Percentiles rank a stretch among this genome's conserved stretches.
Conservation (phyloP, 2,888 invertebrate species). For the Cerastis rubricosa region DNA sequence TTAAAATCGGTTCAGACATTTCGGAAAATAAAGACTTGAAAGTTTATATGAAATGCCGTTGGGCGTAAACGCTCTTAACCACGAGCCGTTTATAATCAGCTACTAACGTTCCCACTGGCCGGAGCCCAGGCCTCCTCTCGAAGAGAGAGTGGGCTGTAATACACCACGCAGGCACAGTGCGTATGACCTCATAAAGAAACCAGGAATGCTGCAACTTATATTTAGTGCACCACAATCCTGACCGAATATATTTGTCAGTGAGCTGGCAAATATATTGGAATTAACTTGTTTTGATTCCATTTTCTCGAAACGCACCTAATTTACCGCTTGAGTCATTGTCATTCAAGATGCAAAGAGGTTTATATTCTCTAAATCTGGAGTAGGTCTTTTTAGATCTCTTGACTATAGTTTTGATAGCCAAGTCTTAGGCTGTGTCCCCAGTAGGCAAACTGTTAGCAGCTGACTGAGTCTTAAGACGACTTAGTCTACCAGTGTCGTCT, state of each 20-base stretch:
- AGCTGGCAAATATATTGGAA: neutral
- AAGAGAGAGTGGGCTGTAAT: neutral
- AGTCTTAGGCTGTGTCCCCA: no score
- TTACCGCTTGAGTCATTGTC: neutral
- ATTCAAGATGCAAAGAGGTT: neutral
- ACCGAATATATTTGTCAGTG: slow-evolving; percentile 11
- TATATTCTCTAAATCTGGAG: neutral
- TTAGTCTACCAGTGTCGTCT: no score
- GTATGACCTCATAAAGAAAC: neutral
- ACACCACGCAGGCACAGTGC: neutral
- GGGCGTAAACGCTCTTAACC: no score
- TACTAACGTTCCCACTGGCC: neutral
- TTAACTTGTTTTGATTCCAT: slow-evolving; percentile 3
- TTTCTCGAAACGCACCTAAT: neutral
- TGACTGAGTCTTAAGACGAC: no score
- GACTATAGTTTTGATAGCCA: no score
- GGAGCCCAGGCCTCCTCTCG: neutral
- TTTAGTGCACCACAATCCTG: slow-evolving; percentile 2
- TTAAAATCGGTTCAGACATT: no score
- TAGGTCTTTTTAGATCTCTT: neutral
- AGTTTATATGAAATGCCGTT: no score
- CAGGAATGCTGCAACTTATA: slow-evolving; percentile 11
- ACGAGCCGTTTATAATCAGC: neutral
- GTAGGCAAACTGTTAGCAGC: no score
- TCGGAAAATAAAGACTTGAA: no score